phyloP scores from a whole-genome alignment of 2,113 vertebrate genomes.

The Sula dactylatra region DNA sequence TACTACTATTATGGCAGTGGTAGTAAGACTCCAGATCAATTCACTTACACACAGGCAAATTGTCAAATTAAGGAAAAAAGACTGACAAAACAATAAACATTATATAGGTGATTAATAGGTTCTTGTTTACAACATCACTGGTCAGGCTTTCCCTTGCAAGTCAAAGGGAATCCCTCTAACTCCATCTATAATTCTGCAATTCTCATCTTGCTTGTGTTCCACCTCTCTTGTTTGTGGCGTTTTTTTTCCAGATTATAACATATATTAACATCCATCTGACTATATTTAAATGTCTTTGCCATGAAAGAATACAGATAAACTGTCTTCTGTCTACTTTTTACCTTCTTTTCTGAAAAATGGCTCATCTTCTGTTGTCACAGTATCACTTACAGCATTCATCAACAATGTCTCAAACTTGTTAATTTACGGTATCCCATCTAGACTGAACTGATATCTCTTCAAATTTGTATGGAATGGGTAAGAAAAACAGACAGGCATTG shows the following conservation, averaged over 20 bases:
- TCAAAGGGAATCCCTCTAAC: background rate
- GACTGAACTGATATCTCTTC: background rate
- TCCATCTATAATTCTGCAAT: too few relatives aligned
- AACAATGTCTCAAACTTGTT: background rate
- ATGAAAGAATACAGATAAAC: background rate
- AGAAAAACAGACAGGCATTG: background rate
- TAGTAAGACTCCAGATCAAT: background rate
- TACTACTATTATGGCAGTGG: background rate
- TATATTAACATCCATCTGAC: background rate
- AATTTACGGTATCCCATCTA: background rate
- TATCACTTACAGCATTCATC: background rate
- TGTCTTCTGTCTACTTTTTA: background rate
- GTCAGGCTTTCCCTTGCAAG: background rate
- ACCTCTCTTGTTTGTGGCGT: background rate
- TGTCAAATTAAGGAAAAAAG: background rate
- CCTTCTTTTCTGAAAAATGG: background rate
- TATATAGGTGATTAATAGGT: background rate
- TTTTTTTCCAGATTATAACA: background rate
- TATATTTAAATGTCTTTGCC: background rate
- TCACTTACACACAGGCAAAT: background rate
- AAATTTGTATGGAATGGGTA: background rate
- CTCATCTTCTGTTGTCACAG: background rate
- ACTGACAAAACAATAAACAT: background rate
- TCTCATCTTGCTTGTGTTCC: background rate
- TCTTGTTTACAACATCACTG: background rate